Base-by-base conservation (phyloP, 2,797 vertebrate species). In the Leptodactylus fallax region DNA sequence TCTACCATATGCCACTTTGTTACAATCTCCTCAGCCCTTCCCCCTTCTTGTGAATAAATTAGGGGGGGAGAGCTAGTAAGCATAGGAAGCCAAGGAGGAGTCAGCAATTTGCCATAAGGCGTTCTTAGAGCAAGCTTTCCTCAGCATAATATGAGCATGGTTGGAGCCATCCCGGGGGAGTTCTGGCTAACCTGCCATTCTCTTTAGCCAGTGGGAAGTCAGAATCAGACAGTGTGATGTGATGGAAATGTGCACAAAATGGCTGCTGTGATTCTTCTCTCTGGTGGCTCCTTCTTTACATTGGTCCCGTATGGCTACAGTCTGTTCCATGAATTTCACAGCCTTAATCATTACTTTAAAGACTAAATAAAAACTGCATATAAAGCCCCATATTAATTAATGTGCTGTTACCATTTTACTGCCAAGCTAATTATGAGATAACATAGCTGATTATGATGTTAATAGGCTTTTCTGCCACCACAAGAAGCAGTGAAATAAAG, bases 21-120 rank as follows among this genome's bases (percentile, higher is more conserved):
- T 92, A 94, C 91, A 93, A 92, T 92, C 93, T 90, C 90, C 93
- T 93, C 91, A 85, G 80, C 91, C 90, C 90, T 85, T 91, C 88
- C 90, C 90, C 83, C 85, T 87, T 87, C 86, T 92, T 87, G 69
- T 90, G 91, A 76, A 92, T 91, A 92, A 93, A 93, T 90, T 92
- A 93, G 89, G 85, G 90, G 87, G 91, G 90, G 88, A 0, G n/a
- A 90, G 91, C 1, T 60, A 77, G 90, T 91, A 92, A 87, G 90
- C 91, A 87, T 78, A 90, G 0, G 87, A 89, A 78, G 87, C 80
- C 71, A 90, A 93, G 88, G 87, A 89, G 23, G 90, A 93, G 90
- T 94, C 94, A 95, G 94, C 93, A 94, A 78, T 93, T 94, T 17
- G 71, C 23, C 81, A 86, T 36, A 79, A 55, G 92, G 85, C 45